Base-by-base conservation (phyloP, 2,113 vertebrate genomes). In the Sebastes fasciatus region DNA sequence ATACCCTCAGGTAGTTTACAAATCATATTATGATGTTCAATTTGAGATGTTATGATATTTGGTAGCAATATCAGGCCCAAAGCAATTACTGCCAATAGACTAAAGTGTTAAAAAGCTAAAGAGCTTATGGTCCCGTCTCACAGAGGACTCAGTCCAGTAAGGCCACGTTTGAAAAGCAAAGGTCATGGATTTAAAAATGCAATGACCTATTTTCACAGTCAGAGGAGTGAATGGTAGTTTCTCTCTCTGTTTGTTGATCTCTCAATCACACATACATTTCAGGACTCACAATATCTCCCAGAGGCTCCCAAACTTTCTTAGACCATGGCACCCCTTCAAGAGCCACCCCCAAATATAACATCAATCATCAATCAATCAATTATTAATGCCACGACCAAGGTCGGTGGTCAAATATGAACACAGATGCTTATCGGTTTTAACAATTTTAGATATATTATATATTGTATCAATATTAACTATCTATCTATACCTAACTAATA, bases 151-250 rank as follows among this genome's bases (percentile, higher is more conserved):
- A 51, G 67, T 40, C 55, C 49, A 46, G 69, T 45, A 9, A 58
- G 42, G 42, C 55, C 49, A 23, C 6, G 72, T 83, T 60, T 85
- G 42, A 87, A 34, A 82, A 85, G 79, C 82, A 85, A 69, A 72
- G 43, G 62, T 62, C 62, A 7, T 6, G 74, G 84, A 83, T 77
- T 82, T 82, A 79, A 83, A 83, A 13, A 19, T 42, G 46, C 77
- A 71, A 6, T 87, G 88, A 87, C 81, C 88, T 71, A 87, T 79
- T 85, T 90, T 74, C 65, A 81, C 57, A 61, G 61, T 64, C 5
- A 48, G 46, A 13, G 14, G 17, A 60, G 40, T 60, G 8, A 72
- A 58, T 0, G 1, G 23, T 23, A 60, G 48, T 19, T 46, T 77
- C 13, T 70, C 16, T 45, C 14, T 68, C 45, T 16, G 51, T 77